These are phyloP conservation scores for Bos taurus DNA, from an alignment of 2,113 vertebrate species.

Conservation along the genomic window DNA sequence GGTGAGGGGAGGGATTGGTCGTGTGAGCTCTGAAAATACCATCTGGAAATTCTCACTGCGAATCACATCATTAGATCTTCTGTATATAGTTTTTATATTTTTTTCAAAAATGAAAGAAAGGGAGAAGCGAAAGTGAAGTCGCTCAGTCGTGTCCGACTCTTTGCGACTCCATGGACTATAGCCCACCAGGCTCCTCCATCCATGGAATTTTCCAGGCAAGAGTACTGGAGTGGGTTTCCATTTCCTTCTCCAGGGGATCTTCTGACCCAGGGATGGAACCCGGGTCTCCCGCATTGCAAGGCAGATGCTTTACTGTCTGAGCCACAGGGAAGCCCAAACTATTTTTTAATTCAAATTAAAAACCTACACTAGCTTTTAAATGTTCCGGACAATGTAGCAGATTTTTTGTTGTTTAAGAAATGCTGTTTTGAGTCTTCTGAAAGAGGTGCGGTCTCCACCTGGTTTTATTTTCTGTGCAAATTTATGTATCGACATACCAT, in stretches of 20 bases:
- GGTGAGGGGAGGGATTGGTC: neutral
- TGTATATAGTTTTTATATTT: neutral
- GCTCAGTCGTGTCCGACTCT: neutral
- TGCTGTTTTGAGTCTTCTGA: neutral
- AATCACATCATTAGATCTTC: neutral
- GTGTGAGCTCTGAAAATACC: neutral
- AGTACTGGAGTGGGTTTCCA: neutral
- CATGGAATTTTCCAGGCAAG: neutral
- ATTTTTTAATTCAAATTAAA: neutral
- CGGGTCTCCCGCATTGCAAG: fast-evolving
- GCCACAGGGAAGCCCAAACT: neutral
- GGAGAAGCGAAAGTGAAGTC: neutral
- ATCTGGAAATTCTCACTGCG: neutral
- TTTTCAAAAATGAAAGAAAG: neutral
- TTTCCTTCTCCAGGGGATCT: neutral
- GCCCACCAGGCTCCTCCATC: neutral
- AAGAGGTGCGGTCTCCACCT: neutral
- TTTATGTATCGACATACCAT: neutral
- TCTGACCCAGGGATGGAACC: neutral
- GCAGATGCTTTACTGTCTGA: neutral
- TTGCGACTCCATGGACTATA: neutral
- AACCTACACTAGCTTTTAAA: neutral
- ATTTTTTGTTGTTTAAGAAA: neutral
- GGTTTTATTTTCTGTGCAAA: neutral
- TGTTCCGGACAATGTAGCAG: neutral